Base-by-base conservation (phyloP, 2,113 vertebrate genomes). In the Megaceryle torquata region DNA sequence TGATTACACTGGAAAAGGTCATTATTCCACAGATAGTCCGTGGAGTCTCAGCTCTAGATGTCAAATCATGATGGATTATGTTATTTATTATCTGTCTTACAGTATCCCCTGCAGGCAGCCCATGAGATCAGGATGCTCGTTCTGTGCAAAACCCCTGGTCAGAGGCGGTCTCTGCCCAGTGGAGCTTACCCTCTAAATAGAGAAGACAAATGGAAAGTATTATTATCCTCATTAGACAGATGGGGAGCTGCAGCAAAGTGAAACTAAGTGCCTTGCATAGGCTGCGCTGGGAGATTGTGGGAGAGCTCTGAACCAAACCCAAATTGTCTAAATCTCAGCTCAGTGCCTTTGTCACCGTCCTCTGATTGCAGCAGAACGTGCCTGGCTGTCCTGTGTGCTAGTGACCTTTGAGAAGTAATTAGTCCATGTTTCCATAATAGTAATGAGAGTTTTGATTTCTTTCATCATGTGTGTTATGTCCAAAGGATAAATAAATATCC, bases 161-260 rank as follows among this genome's bases (percentile, higher is more conserved):
- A 82, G 65, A 85, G 43, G 48, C 77, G 46, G 46, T 67, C 48
- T 41, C 74, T 82, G 86, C 41, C 64, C 86, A 91, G 64, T 29
- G 68, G 46, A 82, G 51, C 48, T 84, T 87, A 31, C 61, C 3
- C 4, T 84, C 33, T 89, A 87, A 95, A 79, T 53, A 68, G 81
- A 24, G 70, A 81, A 89, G 80, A 86, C 65, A 95, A 95, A 91
- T 84, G 39, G 80, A 56, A 92, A 85, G 74, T 74, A 48, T 44
- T 68, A 60, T 82, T 71, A 25, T 72, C 74, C 44, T 85, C 26
- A 1, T 95, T 87, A 93, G 81, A 43, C 68, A 89, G 72, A 79
- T 70, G 86, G 91, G 59, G 81, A 94, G 78, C 84, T 89, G 84
- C 77, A 89, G 76, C 64, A 78, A 37, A 82, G 63, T 81, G 76